Evolutionary conservation across 2,888 invertebrate genomes (phyloP).

Genomic region (Papilio demoleus): DNA sequence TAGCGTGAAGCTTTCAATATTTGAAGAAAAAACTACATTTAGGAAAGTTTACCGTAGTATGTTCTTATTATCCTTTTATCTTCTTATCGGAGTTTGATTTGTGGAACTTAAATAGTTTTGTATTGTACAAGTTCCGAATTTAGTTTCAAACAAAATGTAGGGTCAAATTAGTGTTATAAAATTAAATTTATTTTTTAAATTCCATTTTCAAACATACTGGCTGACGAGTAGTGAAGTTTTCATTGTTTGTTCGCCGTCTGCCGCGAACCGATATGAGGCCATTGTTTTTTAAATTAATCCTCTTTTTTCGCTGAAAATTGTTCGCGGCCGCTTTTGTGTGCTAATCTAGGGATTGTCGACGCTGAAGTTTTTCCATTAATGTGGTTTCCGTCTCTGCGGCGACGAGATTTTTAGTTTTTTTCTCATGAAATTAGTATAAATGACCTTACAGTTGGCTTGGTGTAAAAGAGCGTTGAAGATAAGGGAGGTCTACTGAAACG

Average conservation of each 20-base stretch:
- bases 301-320: constrained; percentile 26
- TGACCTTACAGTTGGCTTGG: not conserved
- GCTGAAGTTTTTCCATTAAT: constrained; percentile 32
- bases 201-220: constrained; percentile 12
- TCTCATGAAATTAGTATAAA: not conserved
- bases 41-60: constrained; percentile 23
- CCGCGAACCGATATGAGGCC: constrained; percentile 26
- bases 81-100: constrained; percentile 15
- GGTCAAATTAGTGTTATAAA: too few relatives aligned
- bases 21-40: constrained; percentile 38
- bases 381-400: constrained; percentile 14
- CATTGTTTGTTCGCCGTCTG: constrained; percentile 26
- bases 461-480: not conserved
- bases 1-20: constrained; percentile 30
- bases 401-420: constrained; percentile 23
- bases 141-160: too few relatives aligned
- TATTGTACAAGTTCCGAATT: too few relatives aligned
- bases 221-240: constrained; percentile 22
- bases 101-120: not conserved
- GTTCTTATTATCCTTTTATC: constrained; percentile 32
- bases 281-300: constrained; percentile 28
- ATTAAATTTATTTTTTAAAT: constrained; percentile 17
- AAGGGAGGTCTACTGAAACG: too few relatives aligned
- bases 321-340: constrained; percentile 34
- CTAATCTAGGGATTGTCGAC: constrained; percentile 28